Base-by-base conservation (phyloP, 64 coral and sea anemone genomes). In the Catalaphyllia jardinei region DNA sequence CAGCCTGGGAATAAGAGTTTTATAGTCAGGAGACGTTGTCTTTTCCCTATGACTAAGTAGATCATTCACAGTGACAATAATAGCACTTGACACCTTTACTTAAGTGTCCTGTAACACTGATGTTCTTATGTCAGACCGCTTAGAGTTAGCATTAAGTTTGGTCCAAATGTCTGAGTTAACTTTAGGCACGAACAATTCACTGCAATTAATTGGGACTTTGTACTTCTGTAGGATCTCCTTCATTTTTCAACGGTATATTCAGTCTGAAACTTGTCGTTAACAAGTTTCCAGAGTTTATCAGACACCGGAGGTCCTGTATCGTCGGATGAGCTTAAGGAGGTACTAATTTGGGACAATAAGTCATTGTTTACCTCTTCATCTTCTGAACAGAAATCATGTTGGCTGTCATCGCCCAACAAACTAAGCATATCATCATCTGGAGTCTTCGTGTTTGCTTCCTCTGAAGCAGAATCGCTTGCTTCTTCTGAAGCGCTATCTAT, bases 361-460 rank as follows among this genome's bases (percentile, higher is more conserved):
- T 91, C 89, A 85, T 91, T 91, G 29, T 91, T 73, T 35, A 80
- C 42, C 52, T 86, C 74, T 2, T 86, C 71, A 62, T 24, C 73
- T 8, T 84, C 52, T 65, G 61, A 20, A 62, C 81, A 35, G 9
- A 18, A 29, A 33, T 57, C 22, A 14, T 16, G 14, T 75, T 55
- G 42, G 16, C 86, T 83, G 20, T 60, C n/a, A 31, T 84, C 82
- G 73, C 90, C 90, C 20, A 71, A 92, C 35, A 92, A 42, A 71
- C 52, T 86, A 33, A 86, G 33, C 22, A 22, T 62, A 55, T 79
- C 90, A 35, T 86, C 90, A 49, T 79, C 76, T 28, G 22, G 75
- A 71, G 31, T 11, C 62, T 86, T 88, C 19, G 25, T 17, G 20
- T 52, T 61, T 62, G 61, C 73, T 88, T 74, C 73, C 30, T 77